Percentiles rank a stretch among this genome's conserved stretches.
Conservation (phyloP, 1,140 invertebrate genomes). For the Dendrolimus punctatus region DNA sequence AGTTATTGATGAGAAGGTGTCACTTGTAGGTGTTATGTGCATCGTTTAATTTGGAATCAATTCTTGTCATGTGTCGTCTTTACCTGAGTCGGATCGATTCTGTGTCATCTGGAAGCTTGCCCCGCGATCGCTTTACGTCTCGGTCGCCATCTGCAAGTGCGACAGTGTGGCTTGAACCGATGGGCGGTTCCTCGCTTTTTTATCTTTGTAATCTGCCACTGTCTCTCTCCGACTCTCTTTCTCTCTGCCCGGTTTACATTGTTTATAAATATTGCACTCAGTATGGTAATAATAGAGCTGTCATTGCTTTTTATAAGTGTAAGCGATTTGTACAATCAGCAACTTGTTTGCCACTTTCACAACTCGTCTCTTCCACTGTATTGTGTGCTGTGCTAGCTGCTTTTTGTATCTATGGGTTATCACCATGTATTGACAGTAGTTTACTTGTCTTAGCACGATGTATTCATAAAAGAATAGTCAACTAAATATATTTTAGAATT, state of each 20-base stretch:
- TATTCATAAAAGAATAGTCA: slow-evolving; percentile 25
- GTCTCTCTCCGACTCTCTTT: slow-evolving; percentile 33
- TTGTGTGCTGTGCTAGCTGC: slow-evolving; percentile 71
- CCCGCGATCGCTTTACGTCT: slow-evolving; percentile 7
- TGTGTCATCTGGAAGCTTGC: slow-evolving; percentile 33
- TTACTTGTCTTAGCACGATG: slow-evolving; percentile 54
- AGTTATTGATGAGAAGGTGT: slow-evolving; percentile 17
- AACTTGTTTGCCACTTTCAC: slow-evolving; percentile 68
- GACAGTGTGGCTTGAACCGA: slow-evolving; percentile 1
- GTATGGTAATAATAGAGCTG: slow-evolving; percentile 70
- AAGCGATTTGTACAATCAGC: slow-evolving; percentile 66
- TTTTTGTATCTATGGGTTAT: slow-evolving; percentile 72
- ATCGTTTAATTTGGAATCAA: slow-evolving; percentile 64
- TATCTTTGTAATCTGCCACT: slow-evolving; percentile 12
- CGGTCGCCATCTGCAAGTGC: too few relatives aligned
- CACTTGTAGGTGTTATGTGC: slow-evolving; percentile 57
- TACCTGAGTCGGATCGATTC: slow-evolving; percentile 40
- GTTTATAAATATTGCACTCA: slow-evolving; percentile 54
- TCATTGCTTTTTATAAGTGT: slow-evolving; percentile 70
- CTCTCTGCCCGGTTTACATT: slow-evolving; percentile 53
- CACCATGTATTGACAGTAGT: slow-evolving; percentile 62
- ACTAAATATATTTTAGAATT: slow-evolving; percentile 5
- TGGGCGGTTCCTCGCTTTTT: slow-evolving; percentile 15
- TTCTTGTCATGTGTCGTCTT: slow-evolving; percentile 51
- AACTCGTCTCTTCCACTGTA: slow-evolving; percentile 69